Conservation (phyloP, 2,888 invertebrate genomes). For the Dryococelus australis region DNA sequence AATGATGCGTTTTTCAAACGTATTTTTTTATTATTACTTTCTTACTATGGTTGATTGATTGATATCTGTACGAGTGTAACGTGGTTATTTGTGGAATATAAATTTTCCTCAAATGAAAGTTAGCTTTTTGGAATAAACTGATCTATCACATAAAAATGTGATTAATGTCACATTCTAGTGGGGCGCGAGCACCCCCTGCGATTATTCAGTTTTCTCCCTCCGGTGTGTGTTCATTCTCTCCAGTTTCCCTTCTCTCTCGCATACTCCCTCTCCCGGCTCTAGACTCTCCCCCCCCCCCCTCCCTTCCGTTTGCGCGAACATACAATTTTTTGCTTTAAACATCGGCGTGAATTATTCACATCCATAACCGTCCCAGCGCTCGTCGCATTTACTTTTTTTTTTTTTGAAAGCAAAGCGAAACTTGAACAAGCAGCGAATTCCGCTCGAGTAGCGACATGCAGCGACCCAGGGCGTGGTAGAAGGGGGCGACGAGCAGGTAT, state of each 20-base stretch:
- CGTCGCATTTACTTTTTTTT: neutral
- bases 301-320: no score
- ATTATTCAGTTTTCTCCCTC: neutral
- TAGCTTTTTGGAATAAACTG: no score
- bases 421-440: neutral
- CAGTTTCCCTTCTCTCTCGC: neutral
- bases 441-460: neutral
- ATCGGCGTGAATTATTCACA: constrained; percentile 1
- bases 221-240: neutral
- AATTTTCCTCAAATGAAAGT: no score
- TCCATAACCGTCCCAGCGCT: neutral
- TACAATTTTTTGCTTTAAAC: neutral
- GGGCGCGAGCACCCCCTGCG: neutral
- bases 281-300: no score
- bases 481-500: no score
- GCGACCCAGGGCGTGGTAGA: no score
- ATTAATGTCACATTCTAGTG: neutral
- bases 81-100: no score
- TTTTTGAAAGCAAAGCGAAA: neutral
- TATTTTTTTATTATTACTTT: no score
- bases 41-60: no score
- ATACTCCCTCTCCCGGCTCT: neutral
- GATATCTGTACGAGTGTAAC: no score
- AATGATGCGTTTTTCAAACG: no score
- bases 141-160: neutral